Evolutionary conservation across 2,888 invertebrate genomes (phyloP), one percentile per base, ranked within the genome.

Genomic region (Vannuccia rotundouncinata): DNA sequence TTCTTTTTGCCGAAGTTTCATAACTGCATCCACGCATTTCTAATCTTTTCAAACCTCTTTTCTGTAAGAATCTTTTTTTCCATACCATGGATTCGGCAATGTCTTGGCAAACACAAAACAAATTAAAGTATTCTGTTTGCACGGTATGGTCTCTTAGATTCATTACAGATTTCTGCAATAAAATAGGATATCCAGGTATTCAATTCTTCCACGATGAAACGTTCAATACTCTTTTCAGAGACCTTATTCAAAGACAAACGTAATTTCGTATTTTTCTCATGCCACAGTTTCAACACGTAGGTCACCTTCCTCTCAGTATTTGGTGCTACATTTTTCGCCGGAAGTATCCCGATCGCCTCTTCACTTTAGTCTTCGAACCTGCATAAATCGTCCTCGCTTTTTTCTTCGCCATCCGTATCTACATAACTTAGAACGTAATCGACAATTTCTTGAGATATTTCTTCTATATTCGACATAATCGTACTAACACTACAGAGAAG

Each of bases 401-500:
- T 66, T 17, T 66, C 66, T 66, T 27, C 66, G 25, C 66, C 66
- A 66, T 66, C 66, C 66, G 25, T 22, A 22, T 66, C 66, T 27
- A 66, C 13, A 66, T 66, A 22, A 66, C 66, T 22, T 22, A 66
- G 66, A 17, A 66, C 25, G 22, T 66, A 66, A 66, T 66, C 66
- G 25, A 66, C 66, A 66, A 66, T 66, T 22, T 66, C 5, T 5
- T 17, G 22, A 22, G 66, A 2, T 66, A 66, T 22, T 66, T 66
- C 66, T 66, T 66, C 66, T 27, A 66, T 66, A 66, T 66, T 5
- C 66, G n/a, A n/a, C 66, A 66, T 27, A 66, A 66, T 66, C 66
- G 25, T 45, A 66, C 66, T 66, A 66, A 66, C 22, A 66, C 66
- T 27, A 66, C 22, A 66, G 22, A 22, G 5, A 66, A 17, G 25